These are phyloP conservation scores for Chaetoderma sp. DNA, from an alignment of 2,888 invertebrate genomes.

Conservation along the genomic window DNA sequence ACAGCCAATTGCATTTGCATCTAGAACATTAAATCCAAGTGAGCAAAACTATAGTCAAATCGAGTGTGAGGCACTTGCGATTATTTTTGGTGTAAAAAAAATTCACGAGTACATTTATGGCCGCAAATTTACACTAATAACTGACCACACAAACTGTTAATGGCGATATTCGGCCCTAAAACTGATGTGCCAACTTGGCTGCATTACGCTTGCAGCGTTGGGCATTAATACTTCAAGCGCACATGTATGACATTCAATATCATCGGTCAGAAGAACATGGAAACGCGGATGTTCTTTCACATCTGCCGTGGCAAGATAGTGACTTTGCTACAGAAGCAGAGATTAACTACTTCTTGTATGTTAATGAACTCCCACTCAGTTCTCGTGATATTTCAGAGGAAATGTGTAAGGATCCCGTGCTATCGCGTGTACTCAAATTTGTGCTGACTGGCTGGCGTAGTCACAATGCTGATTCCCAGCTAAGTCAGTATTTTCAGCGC, in stretches of 20 bases:
- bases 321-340: too few species aligned
- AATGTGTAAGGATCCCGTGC: background rate
- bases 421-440: slow-evolving; percentile 14
- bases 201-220: slow-evolving; percentile 34
- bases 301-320: too few species aligned
- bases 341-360: too few species aligned
- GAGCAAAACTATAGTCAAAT: too few species aligned
- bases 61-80: slow-evolving; percentile 8
- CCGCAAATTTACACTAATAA: slow-evolving; percentile 37
- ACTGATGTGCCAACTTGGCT: slow-evolving; percentile 46
- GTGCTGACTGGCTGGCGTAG: slow-evolving; percentile 14
- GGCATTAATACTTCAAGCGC: slow-evolving; percentile 4
- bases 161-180: slow-evolving; percentile 58
- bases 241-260: background rate
- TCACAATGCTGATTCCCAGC: background rate
- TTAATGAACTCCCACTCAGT: background rate
- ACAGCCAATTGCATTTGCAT: slow-evolving; percentile 19
- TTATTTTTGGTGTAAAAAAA: background rate
- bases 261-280: slow-evolving; percentile 14
- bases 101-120: slow-evolving; percentile 55
- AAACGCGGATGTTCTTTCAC: slow-evolving; percentile 58
- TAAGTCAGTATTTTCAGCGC: background rate
- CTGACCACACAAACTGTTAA: slow-evolving; percentile 9
- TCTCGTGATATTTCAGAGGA: background rate
- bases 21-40: slow-evolving; percentile 13